These are phyloP conservation scores for Brachionus paranguensis DNA, from an alignment of 1,140 invertebrate genomes.

Conservation along the genomic window DNA sequence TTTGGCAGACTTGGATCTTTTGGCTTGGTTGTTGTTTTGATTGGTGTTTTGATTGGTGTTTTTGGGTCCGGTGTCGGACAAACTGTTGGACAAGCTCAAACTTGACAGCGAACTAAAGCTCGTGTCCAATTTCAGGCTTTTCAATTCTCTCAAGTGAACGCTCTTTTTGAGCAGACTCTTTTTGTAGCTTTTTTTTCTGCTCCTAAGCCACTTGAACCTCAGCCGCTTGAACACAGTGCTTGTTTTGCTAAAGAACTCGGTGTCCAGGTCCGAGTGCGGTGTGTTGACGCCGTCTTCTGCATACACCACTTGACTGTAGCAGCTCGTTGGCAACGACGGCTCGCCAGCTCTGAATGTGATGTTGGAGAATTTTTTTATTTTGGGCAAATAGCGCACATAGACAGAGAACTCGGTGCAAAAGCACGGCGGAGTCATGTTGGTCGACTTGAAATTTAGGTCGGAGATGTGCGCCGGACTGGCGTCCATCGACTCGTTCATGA, in stretches of 20 bases:
- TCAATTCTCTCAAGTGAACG: conserved; percentile 2
- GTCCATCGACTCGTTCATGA: not conserved
- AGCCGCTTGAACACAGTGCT: not conserved
- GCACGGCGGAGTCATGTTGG: not conserved
- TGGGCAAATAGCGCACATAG: not conserved
- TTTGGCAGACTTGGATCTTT: too few relatives aligned
- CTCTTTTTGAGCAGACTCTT: not conserved
- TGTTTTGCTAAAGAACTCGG: conserved; percentile 22
- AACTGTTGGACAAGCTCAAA: not conserved
- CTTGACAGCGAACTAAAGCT: not conserved
- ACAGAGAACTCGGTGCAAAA: not conserved
- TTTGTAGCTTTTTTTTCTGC: conserved; percentile 7
- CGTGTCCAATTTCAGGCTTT: not conserved
- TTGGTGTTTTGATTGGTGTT: not conserved
- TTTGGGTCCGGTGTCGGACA: too few relatives aligned
- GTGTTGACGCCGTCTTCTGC: not conserved
- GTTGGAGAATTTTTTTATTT: not conserved
- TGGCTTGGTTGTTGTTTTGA: not conserved
- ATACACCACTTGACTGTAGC: not conserved
- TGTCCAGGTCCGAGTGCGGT: not conserved
- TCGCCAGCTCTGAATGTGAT: not conserved
- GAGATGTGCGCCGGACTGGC: not conserved
- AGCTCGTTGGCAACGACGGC: not conserved
- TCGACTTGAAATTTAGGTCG: not conserved
- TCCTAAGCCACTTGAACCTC: not conserved